phyloP scores from a whole-genome alignment of 2,113 vertebrate species.

The Epinephelus moara region DNA sequence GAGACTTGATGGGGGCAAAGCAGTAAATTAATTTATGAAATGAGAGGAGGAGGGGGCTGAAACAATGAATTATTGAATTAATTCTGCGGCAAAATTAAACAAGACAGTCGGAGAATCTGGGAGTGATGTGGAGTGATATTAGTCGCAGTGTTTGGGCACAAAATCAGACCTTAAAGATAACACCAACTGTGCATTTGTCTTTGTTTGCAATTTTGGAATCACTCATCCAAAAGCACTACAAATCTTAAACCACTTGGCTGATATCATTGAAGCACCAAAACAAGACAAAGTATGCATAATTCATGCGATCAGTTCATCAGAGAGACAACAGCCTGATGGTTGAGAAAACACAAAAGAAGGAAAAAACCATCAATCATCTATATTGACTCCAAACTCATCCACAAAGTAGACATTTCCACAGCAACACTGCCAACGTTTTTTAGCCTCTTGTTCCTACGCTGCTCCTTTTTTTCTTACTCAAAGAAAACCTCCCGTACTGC shows the following conservation, averaged over 20 bases:
- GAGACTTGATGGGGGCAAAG: conserved; percentile 33
- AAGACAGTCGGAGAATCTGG: conserved; percentile 6
- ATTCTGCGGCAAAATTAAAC: conserved; percentile 55
- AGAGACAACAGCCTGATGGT: not conserved
- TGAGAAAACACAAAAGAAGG: not conserved
- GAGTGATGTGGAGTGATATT: not conserved
- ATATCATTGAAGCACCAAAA: not conserved
- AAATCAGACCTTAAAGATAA: conserved; percentile 16
- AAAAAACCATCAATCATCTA: not conserved
- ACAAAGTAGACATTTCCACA: not conserved
- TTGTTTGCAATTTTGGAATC: not conserved
- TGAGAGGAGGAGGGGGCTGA: conserved; percentile 13
- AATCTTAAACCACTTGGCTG: not conserved
- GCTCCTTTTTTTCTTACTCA: not conserved
- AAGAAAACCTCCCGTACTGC: not conserved
- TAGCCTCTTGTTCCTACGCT: not conserved
- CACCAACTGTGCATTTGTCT: not conserved
- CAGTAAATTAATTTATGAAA: conserved; percentile 57
- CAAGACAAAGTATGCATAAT: not conserved
- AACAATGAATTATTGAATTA: conserved; percentile 55
- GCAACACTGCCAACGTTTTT: not conserved
- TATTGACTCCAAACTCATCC: not conserved
- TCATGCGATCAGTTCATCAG: not conserved
- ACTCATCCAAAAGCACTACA: not conserved
- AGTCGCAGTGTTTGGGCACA: conserved; percentile 2